These are phyloP conservation scores for Andrena camellia DNA, from an alignment of 2,888 invertebrate species.

Conservation along the genomic window DNA sequence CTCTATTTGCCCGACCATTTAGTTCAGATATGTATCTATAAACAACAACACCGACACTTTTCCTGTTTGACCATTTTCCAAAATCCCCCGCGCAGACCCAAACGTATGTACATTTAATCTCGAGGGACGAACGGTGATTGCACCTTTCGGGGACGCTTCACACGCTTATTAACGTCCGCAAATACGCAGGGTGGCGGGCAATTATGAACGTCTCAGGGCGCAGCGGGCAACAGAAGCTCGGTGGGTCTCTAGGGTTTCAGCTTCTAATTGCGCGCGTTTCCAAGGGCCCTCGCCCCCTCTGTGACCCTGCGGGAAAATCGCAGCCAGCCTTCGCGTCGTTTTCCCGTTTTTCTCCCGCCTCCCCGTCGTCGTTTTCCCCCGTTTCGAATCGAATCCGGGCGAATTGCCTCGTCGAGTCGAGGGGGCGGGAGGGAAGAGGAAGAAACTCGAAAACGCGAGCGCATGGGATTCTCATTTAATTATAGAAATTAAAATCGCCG, in stretches of 20 bases:
- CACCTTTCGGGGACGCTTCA: conserved; percentile 18
- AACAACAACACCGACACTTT: too few relatives aligned
- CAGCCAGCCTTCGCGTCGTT: background rate
- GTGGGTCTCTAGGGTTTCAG: conserved; percentile 11
- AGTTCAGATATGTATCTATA: too few relatives aligned
- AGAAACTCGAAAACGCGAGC: background rate
- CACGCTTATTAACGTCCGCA: conserved; percentile 59
- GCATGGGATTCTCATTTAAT: conserved; percentile 23
- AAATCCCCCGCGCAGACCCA: background rate
- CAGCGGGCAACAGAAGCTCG: background rate
- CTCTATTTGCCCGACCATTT: too few relatives aligned
- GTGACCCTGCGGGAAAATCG: conserved; percentile 13
- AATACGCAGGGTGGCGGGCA: conserved; percentile 45
- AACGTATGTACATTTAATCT: background rate
- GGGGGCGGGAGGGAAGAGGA: too few relatives aligned
- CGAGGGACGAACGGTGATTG: background rate
- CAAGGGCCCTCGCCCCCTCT: conserved; percentile 28
- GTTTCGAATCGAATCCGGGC: background rate
- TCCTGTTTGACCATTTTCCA: background rate
- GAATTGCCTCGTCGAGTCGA: background rate
- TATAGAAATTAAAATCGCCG: conserved; percentile 41
- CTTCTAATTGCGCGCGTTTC: conserved; percentile 53
- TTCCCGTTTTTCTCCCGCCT: background rate
- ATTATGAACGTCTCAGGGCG: conserved; percentile 54
- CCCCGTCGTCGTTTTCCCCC: too few relatives aligned